Evolutionary conservation across 2,113 vertebrate species (phyloP), one percentile per base, ranked within the genome.

Genomic region (Tetrax tetrax): DNA sequence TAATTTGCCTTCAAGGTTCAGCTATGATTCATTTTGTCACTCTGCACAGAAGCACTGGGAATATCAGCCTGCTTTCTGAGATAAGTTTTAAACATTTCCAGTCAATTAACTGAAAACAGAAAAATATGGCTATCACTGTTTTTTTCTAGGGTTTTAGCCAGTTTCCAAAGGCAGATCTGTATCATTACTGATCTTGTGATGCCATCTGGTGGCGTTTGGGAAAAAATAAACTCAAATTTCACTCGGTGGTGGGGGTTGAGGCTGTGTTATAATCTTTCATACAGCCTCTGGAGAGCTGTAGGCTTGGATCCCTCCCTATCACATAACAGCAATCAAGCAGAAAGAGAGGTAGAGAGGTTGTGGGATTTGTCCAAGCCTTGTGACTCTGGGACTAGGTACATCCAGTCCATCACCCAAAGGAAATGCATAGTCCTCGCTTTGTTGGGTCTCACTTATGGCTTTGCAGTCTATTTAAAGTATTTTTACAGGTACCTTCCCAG

Each of bases 131-230:
- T 6, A 14, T 4, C 12, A 0, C 11, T 2, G 9, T 7, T 47
- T 41, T 41, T 66, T 45, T 4, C 29, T 2, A 14, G 38, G 10
- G 8, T 38, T 61, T 56, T 10, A 25, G 20, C 12, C 48, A 12
- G 10, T 14, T 68, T 27, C 31, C 54, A 15, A 23, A 33, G 19
- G 31, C 33, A 19, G 17, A 15, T 2, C 0, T 8, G 16, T 5
- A 8, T 5, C 43, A 23, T 35, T 70, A 23, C 21, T 17, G 47
- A 90, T 61, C 41, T 72, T 95, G 56, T 91, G 69, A 14, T 88
- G 98, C 98, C 98, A 96, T 66, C 98, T 96, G 83, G 96, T 97
- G 98, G 98, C 64, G 0, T 0, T 5, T 31, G 6, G 10, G 24
- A 20, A 92, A 92, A 94, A 97, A 69, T 7, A 60, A 64, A 51